These are phyloP conservation scores for Pseudococcus longispinus DNA, from an alignment of 2,888 invertebrate genomes.

Conservation along the genomic window DNA sequence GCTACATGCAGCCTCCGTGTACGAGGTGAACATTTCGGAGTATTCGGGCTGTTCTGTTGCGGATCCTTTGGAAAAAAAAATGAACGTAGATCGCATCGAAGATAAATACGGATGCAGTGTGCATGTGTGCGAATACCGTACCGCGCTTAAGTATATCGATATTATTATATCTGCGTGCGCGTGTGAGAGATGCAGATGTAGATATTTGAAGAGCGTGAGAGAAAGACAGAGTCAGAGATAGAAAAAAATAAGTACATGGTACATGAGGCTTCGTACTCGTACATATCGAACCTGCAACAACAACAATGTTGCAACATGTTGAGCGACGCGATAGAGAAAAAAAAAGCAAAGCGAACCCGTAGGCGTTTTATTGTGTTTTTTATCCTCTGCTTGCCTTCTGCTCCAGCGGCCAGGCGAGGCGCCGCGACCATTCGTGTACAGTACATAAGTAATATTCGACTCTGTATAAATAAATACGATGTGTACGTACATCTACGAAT, in stretches of 20 bases:
- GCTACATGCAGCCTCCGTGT: background rate
- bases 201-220: background rate
- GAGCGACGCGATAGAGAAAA: background rate
- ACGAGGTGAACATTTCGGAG: background rate
- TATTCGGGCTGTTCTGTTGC: background rate
- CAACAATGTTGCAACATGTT: slow-evolving; percentile 50
- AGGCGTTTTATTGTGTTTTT: slow-evolving; percentile 27
- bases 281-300: background rate
- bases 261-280: background rate
- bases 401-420: too few species aligned
- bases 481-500: background rate
- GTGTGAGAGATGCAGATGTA: background rate
- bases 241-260: background rate
- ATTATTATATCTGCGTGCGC: background rate
- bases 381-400: background rate
- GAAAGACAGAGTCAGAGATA: background rate
- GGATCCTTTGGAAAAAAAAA: background rate
- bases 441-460: background rate
- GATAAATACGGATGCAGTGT: slow-evolving; percentile 6
- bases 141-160: background rate
- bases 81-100: background rate
- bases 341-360: slow-evolving; percentile 2
- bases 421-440: background rate
- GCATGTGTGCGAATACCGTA: background rate
- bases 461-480: background rate